phyloP scores from a whole-genome alignment of 2,888 invertebrate genomes.

The Pollenia griseotomentosa region DNA sequence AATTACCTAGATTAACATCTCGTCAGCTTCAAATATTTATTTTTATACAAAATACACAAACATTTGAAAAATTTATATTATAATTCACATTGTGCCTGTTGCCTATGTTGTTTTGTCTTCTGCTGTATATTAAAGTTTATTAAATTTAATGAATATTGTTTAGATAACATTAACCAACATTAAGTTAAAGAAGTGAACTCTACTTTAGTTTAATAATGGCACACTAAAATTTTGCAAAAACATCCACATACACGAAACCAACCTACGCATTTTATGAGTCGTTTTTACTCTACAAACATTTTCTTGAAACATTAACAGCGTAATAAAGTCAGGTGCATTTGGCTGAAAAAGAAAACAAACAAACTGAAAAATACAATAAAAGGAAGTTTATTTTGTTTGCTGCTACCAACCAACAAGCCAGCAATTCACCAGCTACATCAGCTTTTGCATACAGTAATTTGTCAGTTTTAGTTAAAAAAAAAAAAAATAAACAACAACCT shows the following conservation, averaged over 20 bases:
- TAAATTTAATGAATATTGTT: constrained; percentile 64
- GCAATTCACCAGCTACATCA: neutral
- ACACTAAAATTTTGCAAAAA: constrained; percentile 7
- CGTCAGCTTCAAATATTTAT: constrained; percentile 27
- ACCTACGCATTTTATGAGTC: constrained; percentile 58
- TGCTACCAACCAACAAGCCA: constrained; percentile 19
- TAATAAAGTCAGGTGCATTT: constrained; percentile 55
- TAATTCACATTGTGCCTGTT: constrained; percentile 34
- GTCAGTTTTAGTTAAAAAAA: constrained; percentile 59
- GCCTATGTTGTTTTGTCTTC: neutral
- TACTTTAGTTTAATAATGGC: constrained; percentile 50
- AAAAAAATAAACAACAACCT: neutral
- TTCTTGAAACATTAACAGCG: neutral
- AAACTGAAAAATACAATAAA: constrained; percentile 37
- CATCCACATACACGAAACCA: constrained; percentile 1
- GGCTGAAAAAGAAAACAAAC: neutral
- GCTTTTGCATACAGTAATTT: constrained; percentile 49
- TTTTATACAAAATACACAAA: neutral
- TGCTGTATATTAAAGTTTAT: constrained; percentile 49
- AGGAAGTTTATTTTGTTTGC: constrained; percentile 58
- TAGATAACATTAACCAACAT: constrained; percentile 64
- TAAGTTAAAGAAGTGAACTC: constrained; percentile 31
- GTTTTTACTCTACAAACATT: neutral
- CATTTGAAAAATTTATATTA: constrained; percentile 32
- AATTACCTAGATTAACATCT: constrained; percentile 66